phyloP scores from a whole-genome alignment of 1,140 invertebrate genomes.

The Bombus haemorrhoidalis region DNA sequence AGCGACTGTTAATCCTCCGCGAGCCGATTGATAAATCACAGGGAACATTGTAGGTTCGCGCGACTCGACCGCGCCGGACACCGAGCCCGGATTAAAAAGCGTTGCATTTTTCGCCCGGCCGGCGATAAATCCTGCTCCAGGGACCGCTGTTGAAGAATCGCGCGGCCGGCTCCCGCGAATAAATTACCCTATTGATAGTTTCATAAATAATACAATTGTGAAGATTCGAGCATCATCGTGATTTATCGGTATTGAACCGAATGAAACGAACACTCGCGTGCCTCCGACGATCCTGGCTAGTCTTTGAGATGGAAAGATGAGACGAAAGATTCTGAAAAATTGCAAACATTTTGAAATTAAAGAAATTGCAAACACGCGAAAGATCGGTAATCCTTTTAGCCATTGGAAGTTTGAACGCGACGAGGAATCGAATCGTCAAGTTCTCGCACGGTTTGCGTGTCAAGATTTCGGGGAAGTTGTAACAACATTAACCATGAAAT shows the following conservation, averaged over 20 bases:
- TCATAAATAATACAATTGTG: constrained; percentile 47
- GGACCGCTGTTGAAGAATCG: constrained; percentile 40
- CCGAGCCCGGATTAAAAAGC: constrained; percentile 36
- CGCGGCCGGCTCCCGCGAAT: constrained; percentile 19
- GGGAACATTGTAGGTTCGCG: constrained; percentile 50
- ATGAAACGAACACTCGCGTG: background rate
- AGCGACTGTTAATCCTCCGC: constrained; percentile 30
- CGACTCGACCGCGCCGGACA: constrained; percentile 29
- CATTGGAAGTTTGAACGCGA: background rate
- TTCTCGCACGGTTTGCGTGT: too few relatives aligned
- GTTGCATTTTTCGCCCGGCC: constrained; percentile 22
- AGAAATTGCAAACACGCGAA: background rate
- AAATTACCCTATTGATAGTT: constrained; percentile 51
- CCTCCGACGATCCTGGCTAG: background rate
- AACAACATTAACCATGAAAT: background rate
- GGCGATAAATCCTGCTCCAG: constrained; percentile 35
- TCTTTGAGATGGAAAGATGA: too few relatives aligned
- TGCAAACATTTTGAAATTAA: background rate
- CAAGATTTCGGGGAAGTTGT: background rate
- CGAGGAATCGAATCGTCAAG: background rate
- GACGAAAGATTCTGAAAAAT: background rate
- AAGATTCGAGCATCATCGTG: background rate
- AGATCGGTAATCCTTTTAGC: too few relatives aligned
- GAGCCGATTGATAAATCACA: constrained; percentile 51
- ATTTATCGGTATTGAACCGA: constrained; percentile 10